Conservation (phyloP, 1,140 invertebrate genomes). For the Prorops nasuta region DNA sequence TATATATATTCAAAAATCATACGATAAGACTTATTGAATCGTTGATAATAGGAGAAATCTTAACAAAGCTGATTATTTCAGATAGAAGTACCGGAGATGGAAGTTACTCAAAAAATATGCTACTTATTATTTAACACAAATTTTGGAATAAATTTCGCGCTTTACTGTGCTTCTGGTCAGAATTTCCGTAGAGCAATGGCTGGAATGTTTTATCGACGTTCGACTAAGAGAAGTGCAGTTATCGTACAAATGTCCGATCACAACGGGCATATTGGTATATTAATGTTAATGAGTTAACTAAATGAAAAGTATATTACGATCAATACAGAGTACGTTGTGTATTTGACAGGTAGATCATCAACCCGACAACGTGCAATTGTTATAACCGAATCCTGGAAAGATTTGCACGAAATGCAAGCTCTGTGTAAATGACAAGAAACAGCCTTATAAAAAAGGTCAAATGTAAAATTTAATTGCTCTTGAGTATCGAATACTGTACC, state of each 20-base stretch:
- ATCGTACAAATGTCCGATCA: conserved; percentile 13
- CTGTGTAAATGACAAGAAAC: conserved; percentile 20
- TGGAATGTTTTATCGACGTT: conserved; percentile 41
- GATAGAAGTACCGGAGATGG: no score
- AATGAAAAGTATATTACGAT: not conserved
- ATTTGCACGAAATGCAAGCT: conserved; percentile 53
- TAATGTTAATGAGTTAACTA: no score
- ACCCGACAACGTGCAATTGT: conserved; percentile 45
- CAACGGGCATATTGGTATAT: conserved; percentile 19
- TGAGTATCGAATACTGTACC: no score
- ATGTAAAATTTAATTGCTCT: not conserved
- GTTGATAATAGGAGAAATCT: no score
- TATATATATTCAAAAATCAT: no score
- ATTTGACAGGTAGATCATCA: conserved; percentile 34
- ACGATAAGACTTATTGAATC: no score
- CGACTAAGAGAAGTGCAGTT: conserved; percentile 27
- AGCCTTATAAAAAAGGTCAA: not conserved
- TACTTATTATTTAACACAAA: conserved; percentile 76
- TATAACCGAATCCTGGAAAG: conserved; percentile 51
- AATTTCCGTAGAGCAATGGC: conserved; percentile 70
- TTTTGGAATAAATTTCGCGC: conserved; percentile 83
- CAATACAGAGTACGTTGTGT: not conserved
- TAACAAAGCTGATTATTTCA: no score
- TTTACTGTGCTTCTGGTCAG: conserved; percentile 79
- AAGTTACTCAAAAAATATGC: conserved; percentile 59